Percentiles rank a stretch among this genome's conserved stretches.
Conservation (phyloP, 1,140 invertebrate genomes). For the Ceratosolen solmsi region DNA sequence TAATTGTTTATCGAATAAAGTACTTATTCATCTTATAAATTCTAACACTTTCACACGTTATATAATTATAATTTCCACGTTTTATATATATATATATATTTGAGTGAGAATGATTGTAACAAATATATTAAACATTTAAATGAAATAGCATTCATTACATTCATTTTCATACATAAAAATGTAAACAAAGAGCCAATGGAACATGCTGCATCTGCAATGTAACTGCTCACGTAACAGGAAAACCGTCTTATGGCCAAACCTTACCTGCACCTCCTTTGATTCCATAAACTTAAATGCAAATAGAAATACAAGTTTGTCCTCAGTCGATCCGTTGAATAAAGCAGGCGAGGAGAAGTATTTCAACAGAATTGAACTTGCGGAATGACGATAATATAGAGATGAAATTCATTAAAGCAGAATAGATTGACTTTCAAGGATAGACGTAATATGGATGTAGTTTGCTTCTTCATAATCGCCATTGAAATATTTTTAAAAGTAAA, state of each 20-base stretch:
- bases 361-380: neutral
- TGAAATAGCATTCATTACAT: neutral
- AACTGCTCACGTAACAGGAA: constrained; percentile 46
- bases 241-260: constrained; percentile 46
- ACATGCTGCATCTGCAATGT: constrained; percentile 40
- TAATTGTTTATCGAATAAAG: no score
- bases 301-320: constrained; percentile 19
- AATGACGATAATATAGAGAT: neutral
- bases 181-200: constrained; percentile 33
- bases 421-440: neutral
- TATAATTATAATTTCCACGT: neutral
- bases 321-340: constrained; percentile 18
- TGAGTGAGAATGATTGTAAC: neutral
- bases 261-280: constrained; percentile 13
- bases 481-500: no score
- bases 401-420: neutral
- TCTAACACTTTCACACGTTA: no score
- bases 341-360: neutral
- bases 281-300: neutral
- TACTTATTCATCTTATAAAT: no score
- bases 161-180: constrained; percentile 19
- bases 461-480: neutral
- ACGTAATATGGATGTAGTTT: no score
- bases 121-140: neutral
- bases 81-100: neutral